Percentiles rank a stretch among this genome's conserved stretches.
Evolutionary conservation across 2,113 vertebrate species (phyloP).

Genomic region (Zosterops japonicus): DNA sequence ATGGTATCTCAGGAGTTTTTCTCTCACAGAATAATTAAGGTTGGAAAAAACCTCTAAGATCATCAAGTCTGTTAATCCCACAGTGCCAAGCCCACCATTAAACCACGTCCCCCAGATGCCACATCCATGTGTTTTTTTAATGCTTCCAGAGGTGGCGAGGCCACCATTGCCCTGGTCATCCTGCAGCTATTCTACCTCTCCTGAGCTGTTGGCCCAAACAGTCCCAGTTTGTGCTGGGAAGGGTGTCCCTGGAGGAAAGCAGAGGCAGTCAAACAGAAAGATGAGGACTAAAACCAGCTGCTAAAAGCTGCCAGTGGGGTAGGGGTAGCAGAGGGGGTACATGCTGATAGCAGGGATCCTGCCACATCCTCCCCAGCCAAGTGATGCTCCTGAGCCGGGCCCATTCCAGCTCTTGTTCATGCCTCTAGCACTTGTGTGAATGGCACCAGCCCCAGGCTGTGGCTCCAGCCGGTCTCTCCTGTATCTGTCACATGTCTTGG

Average conservation of each 20-base stretch:
- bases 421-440: neutral
- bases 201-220: neutral
- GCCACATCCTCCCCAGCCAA: neutral
- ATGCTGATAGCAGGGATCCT: rapidly evolving
- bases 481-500: neutral
- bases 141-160: neutral
- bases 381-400: neutral
- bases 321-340: neutral
- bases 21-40: neutral
- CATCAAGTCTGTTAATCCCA: neutral
- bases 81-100: neutral
- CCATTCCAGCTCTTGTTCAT: neutral
- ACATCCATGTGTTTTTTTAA: neutral
- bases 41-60: neutral
- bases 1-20: neutral
- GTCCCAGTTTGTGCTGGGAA: neutral
- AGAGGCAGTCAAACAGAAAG: neutral
- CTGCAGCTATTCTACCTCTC: neutral
- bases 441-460: neutral
- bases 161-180: neutral
- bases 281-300: neutral
- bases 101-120: neutral
- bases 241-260: neutral
- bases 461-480: neutral
- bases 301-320: rapidly evolving